Base-by-base conservation (phyloP, 2,797 vertebrate genomes). In the Vespertilio murinus region DNA sequence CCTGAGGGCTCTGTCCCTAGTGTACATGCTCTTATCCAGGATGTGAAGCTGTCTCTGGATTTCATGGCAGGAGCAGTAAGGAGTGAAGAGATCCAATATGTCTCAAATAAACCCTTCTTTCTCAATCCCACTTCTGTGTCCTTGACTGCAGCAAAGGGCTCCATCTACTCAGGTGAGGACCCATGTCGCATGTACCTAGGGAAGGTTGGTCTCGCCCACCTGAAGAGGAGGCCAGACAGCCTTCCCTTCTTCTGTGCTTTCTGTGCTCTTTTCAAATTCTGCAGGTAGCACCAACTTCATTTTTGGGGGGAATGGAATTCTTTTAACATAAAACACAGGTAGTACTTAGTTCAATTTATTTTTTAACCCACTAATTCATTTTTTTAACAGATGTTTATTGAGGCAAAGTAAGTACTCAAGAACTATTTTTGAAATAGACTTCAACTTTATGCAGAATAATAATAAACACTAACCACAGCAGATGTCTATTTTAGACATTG, bases 401-500 rank as follows among this genome's bases (percentile, higher is more conserved):
- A 96, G 35, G 78, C 75, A 40, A 84, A 64, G 38, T 88, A 85
- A 38, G 33, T 40, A 59, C 81, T 80, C 38, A 54, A 56, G 81
- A 81, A 67, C 64, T 88, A 33, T 59, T 94, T 95, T 90, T 95
- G 84, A 89, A 82, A 89, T 52, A 33, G 78, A 35, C 40, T 56
- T 16, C 33, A 75, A 45, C 30, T 84, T 87, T 35, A 83, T 14
- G 23, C 65, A 86, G 80, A 79, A 79, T 87, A 79, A 64, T 54
- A 73, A 86, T 75, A 86, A 93, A 71, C 64, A 86, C 14, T 69
- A 80, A 90, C 35, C 45, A 40, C 8, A 91, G 56, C 49, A 35
- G 28, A 61, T 17, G 16, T 89, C 56, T 94, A 22, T 75, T 88
- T 83, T 83, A 71, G 81, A 74, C 90, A 47, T 5, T 75, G 20